phyloP scores from a whole-genome alignment of 2,113 vertebrate species.

The Neolamprologus fasciatus region DNA sequence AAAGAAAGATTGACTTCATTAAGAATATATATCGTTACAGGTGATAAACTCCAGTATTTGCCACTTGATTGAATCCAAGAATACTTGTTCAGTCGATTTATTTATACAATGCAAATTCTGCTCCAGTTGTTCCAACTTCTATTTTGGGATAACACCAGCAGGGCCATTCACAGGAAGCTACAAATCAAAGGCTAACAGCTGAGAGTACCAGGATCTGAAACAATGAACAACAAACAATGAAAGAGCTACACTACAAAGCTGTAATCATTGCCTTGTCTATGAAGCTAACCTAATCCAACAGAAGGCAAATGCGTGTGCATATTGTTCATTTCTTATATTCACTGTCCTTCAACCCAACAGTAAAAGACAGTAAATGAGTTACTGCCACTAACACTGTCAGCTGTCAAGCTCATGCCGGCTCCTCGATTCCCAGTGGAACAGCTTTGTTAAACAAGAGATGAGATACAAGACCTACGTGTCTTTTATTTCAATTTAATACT shows the following conservation, averaged over 20 bases:
- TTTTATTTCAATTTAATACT: neutral
- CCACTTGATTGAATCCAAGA: neutral
- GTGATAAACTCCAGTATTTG: neutral
- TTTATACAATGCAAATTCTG: neutral
- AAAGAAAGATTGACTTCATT: neutral
- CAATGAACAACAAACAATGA: neutral
- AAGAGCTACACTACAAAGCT: slow-evolving; percentile 5
- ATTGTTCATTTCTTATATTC: neutral
- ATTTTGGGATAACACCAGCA: neutral
- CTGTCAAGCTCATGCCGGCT: neutral
- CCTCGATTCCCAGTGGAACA: neutral
- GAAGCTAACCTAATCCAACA: slow-evolving; percentile 8
- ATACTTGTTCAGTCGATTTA: neutral
- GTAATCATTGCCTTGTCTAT: neutral
- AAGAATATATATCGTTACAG: neutral
- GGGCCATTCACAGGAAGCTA: neutral
- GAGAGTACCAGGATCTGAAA: neutral
- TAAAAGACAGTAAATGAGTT: slow-evolving; percentile 11
- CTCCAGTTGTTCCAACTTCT: neutral
- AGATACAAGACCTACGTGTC: neutral
- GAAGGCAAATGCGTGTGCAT: neutral
- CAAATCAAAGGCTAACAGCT: neutral
- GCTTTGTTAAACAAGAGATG: slow-evolving; percentile 6
- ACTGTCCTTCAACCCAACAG: neutral
- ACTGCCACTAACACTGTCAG: neutral